These are phyloP conservation scores for Indicator indicator DNA, from an alignment of 2,113 vertebrate species.

Conservation along the genomic window DNA sequence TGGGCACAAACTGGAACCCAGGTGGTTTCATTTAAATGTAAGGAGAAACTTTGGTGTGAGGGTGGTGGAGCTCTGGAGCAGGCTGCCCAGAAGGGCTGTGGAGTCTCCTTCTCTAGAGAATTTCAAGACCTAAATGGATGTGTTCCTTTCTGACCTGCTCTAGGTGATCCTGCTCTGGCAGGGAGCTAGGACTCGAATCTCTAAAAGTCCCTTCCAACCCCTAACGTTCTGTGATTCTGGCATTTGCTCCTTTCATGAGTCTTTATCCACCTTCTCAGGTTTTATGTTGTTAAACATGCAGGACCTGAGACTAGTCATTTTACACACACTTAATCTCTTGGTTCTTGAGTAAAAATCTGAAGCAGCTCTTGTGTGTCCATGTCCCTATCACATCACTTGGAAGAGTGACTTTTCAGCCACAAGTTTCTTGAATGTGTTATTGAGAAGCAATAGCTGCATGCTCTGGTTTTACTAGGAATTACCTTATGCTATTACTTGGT, in stretches of 20 bases:
- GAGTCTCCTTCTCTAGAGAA: too few relatives aligned
- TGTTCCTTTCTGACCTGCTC: too few relatives aligned
- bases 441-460: background rate
- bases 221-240: background rate
- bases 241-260: background rate
- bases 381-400: background rate
- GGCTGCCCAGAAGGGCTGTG: too few relatives aligned
- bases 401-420: background rate
- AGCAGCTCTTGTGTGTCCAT: background rate
- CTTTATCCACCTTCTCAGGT: background rate
- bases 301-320: background rate
- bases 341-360: background rate
- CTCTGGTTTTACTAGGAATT: background rate
- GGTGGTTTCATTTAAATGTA: too few relatives aligned
- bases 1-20: too few relatives aligned
- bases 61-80: too few relatives aligned
- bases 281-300: background rate
- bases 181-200: too few relatives aligned
- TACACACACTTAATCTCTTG: background rate
- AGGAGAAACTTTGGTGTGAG: too few relatives aligned
- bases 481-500: background rate
- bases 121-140: too few relatives aligned
- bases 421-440: background rate
- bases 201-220: too few relatives aligned
- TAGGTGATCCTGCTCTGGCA: too few relatives aligned